These are phyloP conservation scores for Psammodynastes pulverulentus DNA, from an alignment of 2,113 vertebrate genomes.

Conservation along the genomic window DNA sequence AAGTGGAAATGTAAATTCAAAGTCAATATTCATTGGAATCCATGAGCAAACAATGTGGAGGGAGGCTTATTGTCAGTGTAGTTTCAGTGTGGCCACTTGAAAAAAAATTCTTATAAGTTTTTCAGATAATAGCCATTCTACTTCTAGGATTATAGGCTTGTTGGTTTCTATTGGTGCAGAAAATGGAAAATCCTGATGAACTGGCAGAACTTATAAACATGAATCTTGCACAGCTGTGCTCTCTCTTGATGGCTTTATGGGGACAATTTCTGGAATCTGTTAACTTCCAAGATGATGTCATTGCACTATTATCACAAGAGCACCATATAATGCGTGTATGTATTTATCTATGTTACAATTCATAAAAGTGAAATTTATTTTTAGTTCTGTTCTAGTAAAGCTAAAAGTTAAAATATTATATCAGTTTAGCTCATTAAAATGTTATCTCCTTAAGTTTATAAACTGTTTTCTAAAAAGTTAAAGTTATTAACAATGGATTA, in stretches of 20 bases:
- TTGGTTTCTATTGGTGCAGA: conserved; percentile 69
- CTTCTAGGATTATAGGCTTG: background rate
- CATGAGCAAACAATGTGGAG: background rate
- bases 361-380: background rate
- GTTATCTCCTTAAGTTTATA: background rate
- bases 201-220: conserved; percentile 97
- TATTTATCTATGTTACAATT: conserved; percentile 32
- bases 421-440: background rate
- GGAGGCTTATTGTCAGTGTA: background rate
- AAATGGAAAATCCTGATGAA: conserved; percentile 92
- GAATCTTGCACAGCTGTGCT: conserved; percentile 98
- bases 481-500: background rate
- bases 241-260: conserved; percentile 97
- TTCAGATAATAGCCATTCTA: background rate
- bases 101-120: background rate
- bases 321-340: conserved; percentile 93
- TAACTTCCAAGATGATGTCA: conserved; percentile 87
- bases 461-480: background rate
- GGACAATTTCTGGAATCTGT: conserved; percentile 94
- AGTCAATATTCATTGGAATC: background rate
- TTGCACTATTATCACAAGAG: conserved; percentile 82
- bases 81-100: background rate
- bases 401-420: background rate
- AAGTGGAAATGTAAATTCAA: background rate
- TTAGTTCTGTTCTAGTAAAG: background rate